phyloP scores from a whole-genome alignment of 1,140 invertebrate genomes.

The Drosophila hydei region DNA sequence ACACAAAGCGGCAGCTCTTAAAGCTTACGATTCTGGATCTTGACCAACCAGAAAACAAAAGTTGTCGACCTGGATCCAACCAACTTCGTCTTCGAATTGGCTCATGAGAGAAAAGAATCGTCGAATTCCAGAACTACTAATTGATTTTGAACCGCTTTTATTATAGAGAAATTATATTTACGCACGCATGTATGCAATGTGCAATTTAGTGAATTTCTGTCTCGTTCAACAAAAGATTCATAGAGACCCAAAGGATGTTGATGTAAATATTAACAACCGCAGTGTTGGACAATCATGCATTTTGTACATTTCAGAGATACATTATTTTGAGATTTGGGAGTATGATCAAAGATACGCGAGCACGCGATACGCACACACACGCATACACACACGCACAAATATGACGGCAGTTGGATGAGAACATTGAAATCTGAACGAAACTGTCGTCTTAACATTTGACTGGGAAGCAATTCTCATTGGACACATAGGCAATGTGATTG shows the following conservation, averaged over 20 bases:
- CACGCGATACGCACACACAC: background rate
- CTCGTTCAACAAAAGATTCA: background rate
- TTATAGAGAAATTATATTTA: background rate
- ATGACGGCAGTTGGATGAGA: background rate
- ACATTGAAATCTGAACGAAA: background rate
- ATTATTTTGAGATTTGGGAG: no score
- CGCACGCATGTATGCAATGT: background rate
- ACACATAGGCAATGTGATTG: constrained; percentile 80
- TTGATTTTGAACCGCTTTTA: constrained; percentile 8
- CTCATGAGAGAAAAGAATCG: no score
- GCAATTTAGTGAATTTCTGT: background rate
- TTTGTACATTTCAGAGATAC: background rate
- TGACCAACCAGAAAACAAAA: no score
- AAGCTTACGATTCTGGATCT: no score
- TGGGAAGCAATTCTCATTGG: constrained; percentile 82
- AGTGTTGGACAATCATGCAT: background rate
- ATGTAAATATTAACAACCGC: background rate
- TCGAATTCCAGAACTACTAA: no score
- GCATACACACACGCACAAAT: background rate
- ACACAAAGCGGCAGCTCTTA: no score
- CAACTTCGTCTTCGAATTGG: no score
- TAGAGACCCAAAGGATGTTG: constrained; percentile 4
- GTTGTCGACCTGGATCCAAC: no score
- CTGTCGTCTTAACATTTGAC: constrained; percentile 64
- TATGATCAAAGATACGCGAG: background rate